Conservation (phyloP, 92 coral and sea anemone genomes). For the Epizoanthus fatuus region DNA sequence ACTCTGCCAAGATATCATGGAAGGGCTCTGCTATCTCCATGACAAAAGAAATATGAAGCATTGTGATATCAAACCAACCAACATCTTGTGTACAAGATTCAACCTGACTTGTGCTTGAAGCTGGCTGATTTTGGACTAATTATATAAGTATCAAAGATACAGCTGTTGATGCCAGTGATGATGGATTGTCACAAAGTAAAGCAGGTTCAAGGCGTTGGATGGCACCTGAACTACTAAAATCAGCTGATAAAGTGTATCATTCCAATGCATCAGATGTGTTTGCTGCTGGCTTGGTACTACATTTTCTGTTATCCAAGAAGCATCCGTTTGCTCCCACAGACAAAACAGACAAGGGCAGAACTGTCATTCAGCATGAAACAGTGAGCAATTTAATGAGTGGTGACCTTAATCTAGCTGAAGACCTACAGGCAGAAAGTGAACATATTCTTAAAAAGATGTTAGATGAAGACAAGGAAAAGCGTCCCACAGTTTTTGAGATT, state of each 20-base stretch:
- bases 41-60: neutral
- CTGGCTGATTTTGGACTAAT: slow-evolving; percentile 1
- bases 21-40: neutral
- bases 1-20: neutral
- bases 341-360: no score
- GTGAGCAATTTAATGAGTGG: no score
- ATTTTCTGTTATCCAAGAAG: neutral
- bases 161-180: neutral
- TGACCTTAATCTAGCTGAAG: no score
- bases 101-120: neutral
- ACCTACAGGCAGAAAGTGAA: neutral
- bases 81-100: slow-evolving; percentile 4
- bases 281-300: slow-evolving; percentile 1
- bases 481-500: neutral
- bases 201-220: neutral
- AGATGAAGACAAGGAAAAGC: neutral
- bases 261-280: neutral
- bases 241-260: neutral
- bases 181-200: neutral
- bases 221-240: neutral
- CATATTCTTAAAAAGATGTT: neutral
- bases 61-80: neutral
- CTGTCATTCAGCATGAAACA: no score
- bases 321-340: neutral
- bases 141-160: neutral